These are phyloP conservation scores for Phallusia fumigata DNA, from an alignment of 23 tunicate species.

Conservation along the genomic window DNA sequence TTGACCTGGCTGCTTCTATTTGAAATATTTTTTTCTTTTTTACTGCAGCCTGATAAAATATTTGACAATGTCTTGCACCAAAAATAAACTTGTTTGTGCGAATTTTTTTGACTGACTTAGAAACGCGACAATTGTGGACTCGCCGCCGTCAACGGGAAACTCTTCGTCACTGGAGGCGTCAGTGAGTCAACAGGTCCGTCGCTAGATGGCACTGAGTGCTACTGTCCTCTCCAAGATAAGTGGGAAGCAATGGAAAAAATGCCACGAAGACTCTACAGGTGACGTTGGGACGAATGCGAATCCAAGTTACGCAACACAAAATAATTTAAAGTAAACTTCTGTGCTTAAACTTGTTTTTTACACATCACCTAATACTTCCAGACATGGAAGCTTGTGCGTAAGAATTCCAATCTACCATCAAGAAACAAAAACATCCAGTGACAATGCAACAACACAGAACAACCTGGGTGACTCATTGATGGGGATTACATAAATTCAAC, in stretches of 20 bases:
- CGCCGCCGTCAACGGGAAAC: slow-evolving; percentile 49
- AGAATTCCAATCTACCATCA: slow-evolving; percentile 55
- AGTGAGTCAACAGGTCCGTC: slow-evolving; percentile 72
- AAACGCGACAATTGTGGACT: slow-evolving; percentile 88
- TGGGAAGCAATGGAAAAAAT: slow-evolving; percentile 50
- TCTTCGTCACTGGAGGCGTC: slow-evolving; percentile 86
- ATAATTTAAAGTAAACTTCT: too few species aligned
- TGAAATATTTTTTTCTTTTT: too few species aligned
- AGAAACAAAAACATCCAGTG: not conserved
- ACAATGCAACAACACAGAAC: not conserved
- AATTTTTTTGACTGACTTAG: too few species aligned
- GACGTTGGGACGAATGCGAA: not conserved
- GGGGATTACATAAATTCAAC: not conserved
- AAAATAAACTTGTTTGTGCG: too few species aligned
- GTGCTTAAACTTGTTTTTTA: too few species aligned
- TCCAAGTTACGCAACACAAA: too few species aligned
- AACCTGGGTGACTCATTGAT: not conserved
- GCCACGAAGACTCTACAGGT: slow-evolving; percentile 51
- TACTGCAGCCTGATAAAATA: too few species aligned
- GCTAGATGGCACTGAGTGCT: slow-evolving; percentile 58
- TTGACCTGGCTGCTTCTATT: too few species aligned
- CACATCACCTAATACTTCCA: not conserved
- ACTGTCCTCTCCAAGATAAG: slow-evolving; percentile 50
- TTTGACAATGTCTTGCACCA: too few species aligned
- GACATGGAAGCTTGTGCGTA: slow-evolving; percentile 57